Percentiles rank a stretch among this genome's conserved stretches.
Conservation (phyloP, 2,888 invertebrate species). For the Coenonympha arcania region DNA sequence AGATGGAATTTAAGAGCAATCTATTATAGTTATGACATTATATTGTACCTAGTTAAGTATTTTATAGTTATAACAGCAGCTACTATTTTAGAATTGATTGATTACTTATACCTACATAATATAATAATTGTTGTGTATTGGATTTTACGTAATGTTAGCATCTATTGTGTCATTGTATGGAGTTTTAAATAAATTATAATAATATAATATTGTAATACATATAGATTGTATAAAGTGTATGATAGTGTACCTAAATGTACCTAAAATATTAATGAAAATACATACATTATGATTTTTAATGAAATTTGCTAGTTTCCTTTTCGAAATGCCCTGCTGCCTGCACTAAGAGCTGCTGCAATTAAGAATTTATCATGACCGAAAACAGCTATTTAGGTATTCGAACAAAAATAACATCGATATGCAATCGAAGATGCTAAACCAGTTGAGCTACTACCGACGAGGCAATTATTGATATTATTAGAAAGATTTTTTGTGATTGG, state of each 20-base stretch:
- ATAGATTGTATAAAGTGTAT: constrained; percentile 63
- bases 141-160: constrained; percentile 24
- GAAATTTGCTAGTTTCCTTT: constrained; percentile 26
- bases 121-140: constrained; percentile 25
- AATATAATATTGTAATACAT: constrained; percentile 33
- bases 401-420: too few species aligned
- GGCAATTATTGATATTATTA: too few species aligned
- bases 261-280: constrained; percentile 51
- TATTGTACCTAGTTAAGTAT: constrained; percentile 19
- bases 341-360: too few species aligned
- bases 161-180: constrained; percentile 33
- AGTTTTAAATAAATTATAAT: constrained; percentile 32
- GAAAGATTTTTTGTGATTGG: too few species aligned
- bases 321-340: too few species aligned
- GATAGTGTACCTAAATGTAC: constrained; percentile 55
- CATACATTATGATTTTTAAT: constrained; percentile 45
- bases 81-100: constrained; percentile 29
- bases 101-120: constrained; percentile 20
- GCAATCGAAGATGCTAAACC: too few species aligned
- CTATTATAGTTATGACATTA: constrained; percentile 19
- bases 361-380: too few species aligned
- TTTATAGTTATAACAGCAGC: constrained; percentile 24
- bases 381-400: too few species aligned
- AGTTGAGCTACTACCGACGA: too few species aligned
- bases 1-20: constrained; percentile 29